phyloP scores from a whole-genome alignment of 2,113 vertebrate genomes.

The Syngnathus scovelli region DNA sequence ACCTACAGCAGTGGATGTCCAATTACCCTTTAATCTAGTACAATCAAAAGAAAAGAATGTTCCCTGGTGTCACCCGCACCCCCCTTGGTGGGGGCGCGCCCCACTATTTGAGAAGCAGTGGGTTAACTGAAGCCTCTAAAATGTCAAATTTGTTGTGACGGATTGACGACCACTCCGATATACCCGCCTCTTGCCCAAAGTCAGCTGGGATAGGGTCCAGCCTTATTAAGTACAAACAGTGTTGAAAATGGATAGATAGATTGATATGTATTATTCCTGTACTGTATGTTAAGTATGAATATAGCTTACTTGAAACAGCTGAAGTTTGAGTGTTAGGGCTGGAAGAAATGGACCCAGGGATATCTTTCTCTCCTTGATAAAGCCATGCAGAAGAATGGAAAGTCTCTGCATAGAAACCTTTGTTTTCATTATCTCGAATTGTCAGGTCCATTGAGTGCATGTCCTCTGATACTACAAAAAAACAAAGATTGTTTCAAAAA shows the following conservation, averaged over 20 bases:
- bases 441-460: conserved; percentile 72
- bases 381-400: conserved; percentile 87
- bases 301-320: conserved; percentile 74
- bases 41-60: too few species aligned
- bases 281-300: background rate
- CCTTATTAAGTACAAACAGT: background rate
- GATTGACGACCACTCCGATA: too few species aligned
- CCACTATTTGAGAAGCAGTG: too few species aligned
- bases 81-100: too few species aligned
- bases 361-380: conserved; percentile 78
- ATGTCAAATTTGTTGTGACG: too few species aligned
- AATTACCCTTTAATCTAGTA: too few species aligned
- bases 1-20: too few species aligned
- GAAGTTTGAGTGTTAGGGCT: conserved; percentile 72
- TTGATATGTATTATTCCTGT: background rate
- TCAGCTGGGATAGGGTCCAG: too few species aligned
- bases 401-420: conserved; percentile 85
- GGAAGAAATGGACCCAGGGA: conserved; percentile 63
- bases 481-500: too few species aligned
- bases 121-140: too few species aligned
- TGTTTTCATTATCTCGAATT: conserved; percentile 71
- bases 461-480: conserved; percentile 76
- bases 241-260: background rate
- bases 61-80: too few species aligned
- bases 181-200: too few species aligned